Percentiles rank a stretch among this genome's conserved stretches.
These are phyloP conservation scores for Lucilia sericata DNA, from an alignment of 1,140 invertebrate genomes.

Conservation along the genomic window DNA sequence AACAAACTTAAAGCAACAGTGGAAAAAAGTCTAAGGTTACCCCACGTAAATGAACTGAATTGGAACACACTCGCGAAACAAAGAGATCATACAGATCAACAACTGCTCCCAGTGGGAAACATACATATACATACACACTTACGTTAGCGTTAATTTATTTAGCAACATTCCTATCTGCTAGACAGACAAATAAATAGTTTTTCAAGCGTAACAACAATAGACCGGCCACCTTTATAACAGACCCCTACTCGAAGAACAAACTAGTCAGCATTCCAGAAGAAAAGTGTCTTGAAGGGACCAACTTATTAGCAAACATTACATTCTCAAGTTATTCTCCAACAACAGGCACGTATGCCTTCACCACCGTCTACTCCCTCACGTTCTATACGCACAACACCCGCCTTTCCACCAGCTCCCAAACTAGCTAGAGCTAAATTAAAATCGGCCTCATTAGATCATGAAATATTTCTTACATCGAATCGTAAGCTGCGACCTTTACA, in stretches of 20 bases:
- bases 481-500: constrained; percentile 47
- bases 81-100: not conserved
- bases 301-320: not conserved
- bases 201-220: not conserved
- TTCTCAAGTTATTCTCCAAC: not conserved
- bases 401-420: constrained; percentile 50
- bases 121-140: not conserved
- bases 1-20: not conserved
- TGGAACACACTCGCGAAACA: constrained; percentile 6
- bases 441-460: constrained; percentile 62
- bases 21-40: constrained; percentile 36
- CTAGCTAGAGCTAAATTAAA: constrained; percentile 57
- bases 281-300: not conserved
- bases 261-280: not conserved
- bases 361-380: constrained; percentile 17
- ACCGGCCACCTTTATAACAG: not conserved
- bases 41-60: constrained; percentile 34
- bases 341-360: constrained; percentile 34
- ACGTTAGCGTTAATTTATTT: not conserved
- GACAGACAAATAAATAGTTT: not conserved
- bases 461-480: constrained; percentile 60
- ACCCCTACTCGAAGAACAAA: not conserved
- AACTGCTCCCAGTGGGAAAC: constrained; percentile 7
- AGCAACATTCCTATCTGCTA: not conserved
- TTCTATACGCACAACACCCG: constrained; percentile 46